phyloP scores from a whole-genome alignment of 1,140 invertebrate genomes.

The Drusus annulatus region DNA sequence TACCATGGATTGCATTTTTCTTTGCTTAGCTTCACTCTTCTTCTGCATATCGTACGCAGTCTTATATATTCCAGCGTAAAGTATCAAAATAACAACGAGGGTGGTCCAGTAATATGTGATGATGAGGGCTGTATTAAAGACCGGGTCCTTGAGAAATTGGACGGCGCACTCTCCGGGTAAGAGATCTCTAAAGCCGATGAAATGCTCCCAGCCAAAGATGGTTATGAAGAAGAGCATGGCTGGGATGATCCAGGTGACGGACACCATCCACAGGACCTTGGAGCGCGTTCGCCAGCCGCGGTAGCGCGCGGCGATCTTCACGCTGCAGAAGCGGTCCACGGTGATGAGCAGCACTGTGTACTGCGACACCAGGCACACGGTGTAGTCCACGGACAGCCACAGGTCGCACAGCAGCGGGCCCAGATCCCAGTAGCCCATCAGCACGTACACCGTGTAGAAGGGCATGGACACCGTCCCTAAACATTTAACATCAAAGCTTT shows the following conservation, averaged over 20 bases:
- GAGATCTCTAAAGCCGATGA: conserved; percentile 92
- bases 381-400: conserved; percentile 99
- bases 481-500: conserved; percentile 57
- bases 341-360: conserved; percentile 99
- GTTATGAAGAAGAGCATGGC: conserved; percentile 97
- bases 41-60: conserved; percentile 98
- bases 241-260: conserved; percentile 98
- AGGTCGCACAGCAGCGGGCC: conserved; percentile 97
- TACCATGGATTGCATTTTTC: conserved; percentile 95
- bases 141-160: conserved; percentile 97
- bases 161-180: conserved; percentile 93
- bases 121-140: conserved; percentile 98
- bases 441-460: conserved; percentile 96
- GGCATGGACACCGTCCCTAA: conserved; percentile 94
- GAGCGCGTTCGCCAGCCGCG: conserved; percentile 97
- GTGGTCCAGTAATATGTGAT: conserved; percentile 99
- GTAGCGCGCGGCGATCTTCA: conserved; percentile 98
- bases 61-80: conserved; percentile 98
- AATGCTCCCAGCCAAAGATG: conserved; percentile 99
- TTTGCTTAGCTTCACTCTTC: conserved; percentile 95
- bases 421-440: conserved; percentile 97
- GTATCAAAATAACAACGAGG: conserved; percentile 90
- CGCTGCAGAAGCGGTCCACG: conserved; percentile 98
- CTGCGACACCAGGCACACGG: conserved; percentile 98
- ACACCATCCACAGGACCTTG: conserved; percentile 92